Base-by-base conservation (phyloP, 2,797 vertebrate species). In the Amazonetta brasiliensis region DNA sequence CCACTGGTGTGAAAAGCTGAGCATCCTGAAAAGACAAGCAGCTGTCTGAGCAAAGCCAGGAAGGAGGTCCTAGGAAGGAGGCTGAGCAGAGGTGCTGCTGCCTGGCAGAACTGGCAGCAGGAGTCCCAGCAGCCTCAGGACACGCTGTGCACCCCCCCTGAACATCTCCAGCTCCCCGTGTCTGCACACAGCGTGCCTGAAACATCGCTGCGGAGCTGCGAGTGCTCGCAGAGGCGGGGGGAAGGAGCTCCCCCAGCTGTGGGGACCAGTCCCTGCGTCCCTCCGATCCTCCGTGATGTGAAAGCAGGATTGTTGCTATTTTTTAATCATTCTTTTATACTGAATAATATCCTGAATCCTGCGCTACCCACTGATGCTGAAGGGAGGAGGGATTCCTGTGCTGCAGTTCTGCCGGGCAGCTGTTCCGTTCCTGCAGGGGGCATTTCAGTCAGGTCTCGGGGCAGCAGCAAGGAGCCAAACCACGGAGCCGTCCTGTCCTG, bases 131-230 rank as follows among this genome's bases (percentile, higher is more conserved):
- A 35, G 48, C 12, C 56, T 5, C 46, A 7, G 7, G 55, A 22
- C 33, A 1, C 0, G 25, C 55, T 26, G 20, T 6, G 1, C 5
- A 6, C 31, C 5, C 63, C 62, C 17, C 35, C 64, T 2, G 17
- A 15, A 2, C 7, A 7, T 35, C 56, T 28, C 72, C 64, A 8
- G 11, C 63, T 35, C 41, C 56, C 15, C 2, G 11, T 15, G 17
- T 7, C 63, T 48, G 48, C 13, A 23, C 39, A 2, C 63, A 9
- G 52, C 2, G 2, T 37, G 46, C 44, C n/a, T n/a, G 6, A 14
- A 46, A 12, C 4, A 55, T n/a, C 64, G 4, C 84, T 5, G 33
- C 1, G 1, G 55, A 46, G 54, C 68, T 23, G 31, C 28, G 14
- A 11, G 52, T 9, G 2, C 20, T 4, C 12, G 12, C 44, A 8